Evolutionary conservation across 2,113 vertebrate species (phyloP), one percentile per base, ranked within the genome.

Genomic region (Myiozetetes cayanensis): DNA sequence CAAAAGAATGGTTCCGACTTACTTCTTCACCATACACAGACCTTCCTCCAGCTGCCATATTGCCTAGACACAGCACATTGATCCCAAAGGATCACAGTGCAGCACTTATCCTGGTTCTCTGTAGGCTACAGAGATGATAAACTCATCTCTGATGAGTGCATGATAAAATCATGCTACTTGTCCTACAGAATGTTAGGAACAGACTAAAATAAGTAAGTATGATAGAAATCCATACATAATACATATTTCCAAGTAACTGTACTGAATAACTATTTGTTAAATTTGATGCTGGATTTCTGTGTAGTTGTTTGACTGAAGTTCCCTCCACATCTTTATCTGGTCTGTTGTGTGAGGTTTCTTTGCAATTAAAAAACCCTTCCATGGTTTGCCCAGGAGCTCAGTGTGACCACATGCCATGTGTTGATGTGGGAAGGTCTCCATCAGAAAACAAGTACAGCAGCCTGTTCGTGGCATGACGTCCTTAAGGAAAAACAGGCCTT

Each of bases 401-500:
- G 39, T 22, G 24, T 33, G 47, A 67, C 28, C 31, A 19, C 41
- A 18, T 6, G 31, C 14, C 27, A 24, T 8, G 7, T 25, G 70
- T 46, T 2, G 1, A 27, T 3, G 15, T 9, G 39, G 20, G 28
- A 72, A 58, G 14, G 7, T 59, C 47, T 87, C 44, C 33, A 47
- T 47, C 56, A 59, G 25, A 24, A 27, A 84, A 70, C 23, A 52
- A 15, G 4, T 37, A 37, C 3, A 8, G 22, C 10, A 46, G 19
- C n/a, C 66, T 68, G 27, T 8, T 73, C 0, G 0, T 37, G 31
- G 14, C 6, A 33, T 24, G 56, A 61, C 12, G 14, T 73, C n/a
- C 24, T 58, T 18, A 35, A 33, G 28, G 53, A 68, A 37, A 39
- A 79, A 39, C 25, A 93, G 41, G 31, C 33, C 53, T 41, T 59